Evolutionary conservation across 1,140 invertebrate species (phyloP).

Genomic region (Gryllus bimaculatus): DNA sequence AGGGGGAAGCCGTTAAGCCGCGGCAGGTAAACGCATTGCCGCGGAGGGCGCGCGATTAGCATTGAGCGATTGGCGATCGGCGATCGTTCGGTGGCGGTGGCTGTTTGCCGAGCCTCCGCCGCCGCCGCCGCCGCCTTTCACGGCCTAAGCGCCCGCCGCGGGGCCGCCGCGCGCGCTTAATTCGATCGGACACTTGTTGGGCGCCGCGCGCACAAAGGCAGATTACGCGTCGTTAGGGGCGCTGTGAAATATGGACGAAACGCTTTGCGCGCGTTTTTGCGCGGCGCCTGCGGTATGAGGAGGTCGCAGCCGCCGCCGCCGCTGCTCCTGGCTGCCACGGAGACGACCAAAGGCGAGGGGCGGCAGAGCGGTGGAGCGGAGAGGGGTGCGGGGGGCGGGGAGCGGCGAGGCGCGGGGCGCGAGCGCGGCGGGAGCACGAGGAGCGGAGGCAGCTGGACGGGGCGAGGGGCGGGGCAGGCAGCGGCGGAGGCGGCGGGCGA

Average conservation of each 20-base stretch:
- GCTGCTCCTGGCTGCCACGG: too few species aligned
- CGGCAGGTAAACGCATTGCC: not conserved
- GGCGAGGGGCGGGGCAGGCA: too few species aligned
- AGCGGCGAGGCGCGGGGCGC: too few species aligned
- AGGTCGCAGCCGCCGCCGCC: too few species aligned
- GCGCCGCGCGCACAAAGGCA: not conserved
- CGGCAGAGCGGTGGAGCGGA: too few species aligned
- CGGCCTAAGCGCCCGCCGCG: not conserved
- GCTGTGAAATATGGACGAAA: not conserved
- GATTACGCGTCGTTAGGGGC: not conserved
- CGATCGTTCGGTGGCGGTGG: not conserved
- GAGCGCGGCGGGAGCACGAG: too few species aligned
- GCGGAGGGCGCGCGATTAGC: not conserved
- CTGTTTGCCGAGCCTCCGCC: not conserved
- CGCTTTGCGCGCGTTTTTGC: not conserved
- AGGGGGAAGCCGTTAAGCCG: not conserved
- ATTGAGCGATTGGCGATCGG: not conserved
- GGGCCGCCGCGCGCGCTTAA: not conserved
- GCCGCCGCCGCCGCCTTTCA: not conserved
- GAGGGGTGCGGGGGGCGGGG: too few species aligned
- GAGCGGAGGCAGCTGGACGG: too few species aligned
- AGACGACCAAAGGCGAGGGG: too few species aligned
- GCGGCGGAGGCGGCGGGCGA: too few species aligned
- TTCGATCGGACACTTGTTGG: constrained; percentile 3
- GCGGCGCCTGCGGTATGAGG: too few species aligned